Base-by-base conservation (phyloP, 2,888 invertebrate species). In the Prenolepis imparis region DNA sequence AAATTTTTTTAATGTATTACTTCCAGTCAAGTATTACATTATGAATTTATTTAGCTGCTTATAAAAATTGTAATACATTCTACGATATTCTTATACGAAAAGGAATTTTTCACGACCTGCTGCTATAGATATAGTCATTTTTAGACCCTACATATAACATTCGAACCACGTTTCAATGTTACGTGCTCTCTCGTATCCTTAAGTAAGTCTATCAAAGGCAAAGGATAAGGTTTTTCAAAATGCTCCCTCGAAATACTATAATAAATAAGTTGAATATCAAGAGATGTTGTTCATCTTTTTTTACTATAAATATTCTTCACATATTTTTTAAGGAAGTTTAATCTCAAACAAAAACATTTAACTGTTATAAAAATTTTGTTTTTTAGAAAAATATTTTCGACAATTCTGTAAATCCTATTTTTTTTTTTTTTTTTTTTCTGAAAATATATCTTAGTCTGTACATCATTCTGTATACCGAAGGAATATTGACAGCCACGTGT, bases 141-240 rank as follows among this genome's bases (percentile, higher is more conserved):
- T 57, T 24, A 39, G 18, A 18, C 6, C 12, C n/a, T 52, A 0
- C 8, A n/a, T n/a, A 18, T 48, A 64, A 21, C 15, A 64, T 74
- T 63, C 32, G 11, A 28, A 32, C 4, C 73, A 59, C 39, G n/a
- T 59, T 73, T 59, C 59, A 61, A 73, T 59, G 28, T 72, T 72
- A 70, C 52, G 39, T 61, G 41, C 41, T 73, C n/a, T 32, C 44
- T 28, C 15, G 15, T 44, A 44, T 44, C 15, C 36, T 44, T 21
- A 57, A 72, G 21, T 32, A 74, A 73, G 24, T 4, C 32, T 32
- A n/a, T 63, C 63, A 63, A 63, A 9, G 28, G 28, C 5, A 72
- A 68, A 5, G 5, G n/a, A 73, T n/a, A 57, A 36, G 6, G 5
- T n/a, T 28, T 2, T 28, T 1, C 18, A 24, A 28, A 28, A 72